phyloP scores from a whole-genome alignment of 2,113 vertebrate species.

The Elephantulus edwardii region DNA sequence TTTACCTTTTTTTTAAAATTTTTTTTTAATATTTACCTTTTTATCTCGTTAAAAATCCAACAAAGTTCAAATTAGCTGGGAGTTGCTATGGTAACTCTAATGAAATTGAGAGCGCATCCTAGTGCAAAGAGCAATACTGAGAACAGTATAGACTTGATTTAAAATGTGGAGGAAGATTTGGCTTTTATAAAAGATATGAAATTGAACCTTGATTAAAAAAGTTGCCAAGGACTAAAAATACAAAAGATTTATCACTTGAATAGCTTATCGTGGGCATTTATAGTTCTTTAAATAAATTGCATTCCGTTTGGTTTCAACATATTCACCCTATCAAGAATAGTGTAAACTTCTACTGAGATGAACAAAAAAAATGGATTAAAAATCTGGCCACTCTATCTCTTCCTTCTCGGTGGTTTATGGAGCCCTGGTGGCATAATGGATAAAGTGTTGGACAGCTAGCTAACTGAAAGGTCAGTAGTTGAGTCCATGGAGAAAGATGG shows the following conservation, averaged over 20 bases:
- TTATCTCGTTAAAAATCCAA: slow-evolving; percentile 45
- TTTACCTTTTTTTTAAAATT: slow-evolving; percentile 50
- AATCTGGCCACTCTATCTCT: not conserved
- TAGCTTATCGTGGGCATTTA: slow-evolving; percentile 42
- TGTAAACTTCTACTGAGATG: slow-evolving; percentile 21
- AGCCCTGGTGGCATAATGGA: no score
- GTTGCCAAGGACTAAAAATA: slow-evolving; percentile 51
- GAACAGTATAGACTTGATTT: slow-evolving; percentile 33
- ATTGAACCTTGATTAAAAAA: slow-evolving; percentile 31
- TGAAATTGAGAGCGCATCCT: slow-evolving; percentile 19
- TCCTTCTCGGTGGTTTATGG: fast-evolving
- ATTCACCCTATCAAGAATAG: not conserved
- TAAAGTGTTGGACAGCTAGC: no score
- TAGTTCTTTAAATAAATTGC: slow-evolving; percentile 47
- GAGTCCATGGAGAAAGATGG: no score
- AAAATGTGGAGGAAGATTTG: slow-evolving; percentile 46
- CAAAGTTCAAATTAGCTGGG: slow-evolving; percentile 25
- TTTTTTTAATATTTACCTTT: slow-evolving; percentile 41
- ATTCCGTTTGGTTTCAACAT: slow-evolving; percentile 9
- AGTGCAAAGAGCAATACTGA: slow-evolving; percentile 32
- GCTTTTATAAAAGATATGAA: slow-evolving; percentile 45
- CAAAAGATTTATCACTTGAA: slow-evolving; percentile 29
- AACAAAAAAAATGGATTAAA: slow-evolving; percentile 42
- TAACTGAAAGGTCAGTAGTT: no score
- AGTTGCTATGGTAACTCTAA: slow-evolving; percentile 58